These are phyloP conservation scores for Herpetotheres cachinnans DNA, from an alignment of 2,113 vertebrate species.

Conservation along the genomic window DNA sequence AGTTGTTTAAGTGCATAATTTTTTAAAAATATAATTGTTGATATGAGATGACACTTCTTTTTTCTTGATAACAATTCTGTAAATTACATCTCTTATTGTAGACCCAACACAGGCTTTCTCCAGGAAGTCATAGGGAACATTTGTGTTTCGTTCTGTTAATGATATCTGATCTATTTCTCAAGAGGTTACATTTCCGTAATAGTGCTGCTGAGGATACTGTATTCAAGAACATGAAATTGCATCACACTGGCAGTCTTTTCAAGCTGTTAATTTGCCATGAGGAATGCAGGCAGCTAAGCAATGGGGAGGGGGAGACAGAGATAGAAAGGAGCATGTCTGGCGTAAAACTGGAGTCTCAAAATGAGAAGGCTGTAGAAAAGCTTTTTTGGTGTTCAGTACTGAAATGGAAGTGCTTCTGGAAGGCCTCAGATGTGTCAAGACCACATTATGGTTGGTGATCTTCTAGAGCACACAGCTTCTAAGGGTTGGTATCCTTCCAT, in stretches of 20 bases:
- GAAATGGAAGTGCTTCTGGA: background rate
- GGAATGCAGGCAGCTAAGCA: background rate
- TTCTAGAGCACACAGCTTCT: background rate
- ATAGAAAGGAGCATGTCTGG: background rate
- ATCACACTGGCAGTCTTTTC: background rate
- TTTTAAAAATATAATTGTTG: background rate
- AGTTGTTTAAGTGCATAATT: background rate
- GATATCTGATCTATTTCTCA: constrained; percentile 20
- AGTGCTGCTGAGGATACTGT: background rate
- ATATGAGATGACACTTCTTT: background rate
- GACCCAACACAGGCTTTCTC: background rate
- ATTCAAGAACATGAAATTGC: constrained; percentile 3
- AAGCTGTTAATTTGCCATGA: background rate
- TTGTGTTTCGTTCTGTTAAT: background rate
- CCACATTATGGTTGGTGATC: background rate
- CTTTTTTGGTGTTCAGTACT: background rate
- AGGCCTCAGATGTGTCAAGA: background rate
- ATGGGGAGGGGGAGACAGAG: background rate
- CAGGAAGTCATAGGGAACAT: background rate
- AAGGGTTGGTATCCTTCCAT: rapidly evolving
- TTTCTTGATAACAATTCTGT: background rate
- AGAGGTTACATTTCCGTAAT: constrained; percentile 13
- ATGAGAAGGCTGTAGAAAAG: background rate
- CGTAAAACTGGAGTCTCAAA: background rate
- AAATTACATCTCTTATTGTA: background rate